These are phyloP conservation scores for Perdita meconis DNA, from an alignment of 2,888 invertebrate species.

Conservation along the genomic window DNA sequence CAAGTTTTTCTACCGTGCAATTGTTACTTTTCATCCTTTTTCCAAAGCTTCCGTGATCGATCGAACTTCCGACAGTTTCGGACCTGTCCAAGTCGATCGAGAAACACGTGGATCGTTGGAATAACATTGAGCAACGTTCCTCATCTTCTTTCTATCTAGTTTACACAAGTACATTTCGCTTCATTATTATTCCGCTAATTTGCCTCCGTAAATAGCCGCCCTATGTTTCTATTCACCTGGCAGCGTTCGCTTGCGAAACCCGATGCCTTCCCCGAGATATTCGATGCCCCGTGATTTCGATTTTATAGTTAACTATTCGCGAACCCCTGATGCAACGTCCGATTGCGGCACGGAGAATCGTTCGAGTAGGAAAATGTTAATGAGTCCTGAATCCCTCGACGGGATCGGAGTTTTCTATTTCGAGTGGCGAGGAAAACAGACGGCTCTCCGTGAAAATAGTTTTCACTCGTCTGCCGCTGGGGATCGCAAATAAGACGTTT, in stretches of 20 bases:
- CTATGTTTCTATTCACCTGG: neutral
- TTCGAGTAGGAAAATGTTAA: neutral
- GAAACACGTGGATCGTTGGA: neutral
- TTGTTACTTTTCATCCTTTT: neutral
- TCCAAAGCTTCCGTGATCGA: slow-evolving; percentile 9
- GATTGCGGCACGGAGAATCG: slow-evolving; percentile 14
- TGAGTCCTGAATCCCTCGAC: neutral
- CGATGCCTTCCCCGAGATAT: slow-evolving; percentile 53
- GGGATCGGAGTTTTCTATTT: too few species aligned
- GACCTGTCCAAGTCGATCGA: neutral
- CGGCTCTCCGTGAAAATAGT: too few species aligned
- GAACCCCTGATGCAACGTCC: slow-evolving; percentile 29
- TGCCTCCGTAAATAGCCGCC: slow-evolving; percentile 36
- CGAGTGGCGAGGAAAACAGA: too few species aligned
- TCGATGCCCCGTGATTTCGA: slow-evolving; percentile 40
- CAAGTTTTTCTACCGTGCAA: neutral
- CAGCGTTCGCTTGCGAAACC: slow-evolving; percentile 38
- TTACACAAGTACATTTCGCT: slow-evolving; percentile 37
- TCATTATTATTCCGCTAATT: slow-evolving; percentile 57
- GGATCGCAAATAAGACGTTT: too few species aligned
- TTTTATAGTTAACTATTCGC: slow-evolving; percentile 45
- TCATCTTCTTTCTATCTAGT: slow-evolving; percentile 12
- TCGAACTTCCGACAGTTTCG: neutral
- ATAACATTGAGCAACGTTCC: slow-evolving; percentile 29
- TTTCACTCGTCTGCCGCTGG: too few species aligned